These are phyloP conservation scores for Hafferia zeledoni DNA, from an alignment of 2,797 vertebrate species.

Conservation along the genomic window DNA sequence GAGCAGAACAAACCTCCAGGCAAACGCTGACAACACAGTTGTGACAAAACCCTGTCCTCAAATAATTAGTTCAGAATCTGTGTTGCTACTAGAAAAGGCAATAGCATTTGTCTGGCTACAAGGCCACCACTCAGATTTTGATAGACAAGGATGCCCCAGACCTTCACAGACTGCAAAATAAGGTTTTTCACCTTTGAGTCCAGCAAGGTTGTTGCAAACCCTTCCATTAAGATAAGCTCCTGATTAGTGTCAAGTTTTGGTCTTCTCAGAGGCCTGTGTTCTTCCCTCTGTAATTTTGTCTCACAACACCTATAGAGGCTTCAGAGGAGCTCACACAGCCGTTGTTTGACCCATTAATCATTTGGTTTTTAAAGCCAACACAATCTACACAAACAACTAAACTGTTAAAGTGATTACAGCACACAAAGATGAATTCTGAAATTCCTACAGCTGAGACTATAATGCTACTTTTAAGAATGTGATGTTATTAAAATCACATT, in stretches of 20 bases:
- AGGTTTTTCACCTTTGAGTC: not conserved
- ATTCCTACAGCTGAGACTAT: not conserved
- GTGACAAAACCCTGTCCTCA: not conserved
- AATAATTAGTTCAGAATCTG: not conserved
- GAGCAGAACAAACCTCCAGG: not conserved
- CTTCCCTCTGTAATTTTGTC: not conserved
- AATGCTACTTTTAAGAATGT: not conserved
- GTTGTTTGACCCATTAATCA: not conserved
- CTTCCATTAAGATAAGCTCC: not conserved
- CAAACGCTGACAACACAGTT: not conserved
- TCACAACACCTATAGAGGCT: accelerated
- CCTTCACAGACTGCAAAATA: not conserved
- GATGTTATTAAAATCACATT: not conserved
- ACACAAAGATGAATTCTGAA: not conserved
- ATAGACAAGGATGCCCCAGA: not conserved
- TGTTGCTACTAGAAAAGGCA: not conserved
- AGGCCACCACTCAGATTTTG: not conserved
- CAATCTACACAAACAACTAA: not conserved
- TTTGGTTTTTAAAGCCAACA: not conserved
- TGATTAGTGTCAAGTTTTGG: not conserved
- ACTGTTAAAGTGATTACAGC: not conserved
- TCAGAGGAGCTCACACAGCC: not conserved
- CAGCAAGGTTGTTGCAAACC: not conserved
- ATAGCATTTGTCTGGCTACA: not conserved
- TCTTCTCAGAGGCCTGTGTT: not conserved